These are phyloP conservation scores for Dryas iulia DNA, from an alignment of 1,140 invertebrate genomes.

Conservation along the genomic window DNA sequence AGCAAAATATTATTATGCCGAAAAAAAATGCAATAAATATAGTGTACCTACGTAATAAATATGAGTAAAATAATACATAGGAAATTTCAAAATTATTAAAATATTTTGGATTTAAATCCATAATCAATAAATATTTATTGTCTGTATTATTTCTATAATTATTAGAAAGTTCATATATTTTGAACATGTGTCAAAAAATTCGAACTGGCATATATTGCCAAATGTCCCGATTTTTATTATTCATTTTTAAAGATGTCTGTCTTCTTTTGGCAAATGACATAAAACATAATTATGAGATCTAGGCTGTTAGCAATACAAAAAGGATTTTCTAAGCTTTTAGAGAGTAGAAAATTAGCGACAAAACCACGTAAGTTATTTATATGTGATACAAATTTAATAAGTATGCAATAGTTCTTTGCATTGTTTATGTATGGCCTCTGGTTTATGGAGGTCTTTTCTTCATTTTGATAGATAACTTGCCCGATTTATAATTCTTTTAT, in stretches of 20 bases:
- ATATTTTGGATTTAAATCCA: no score
- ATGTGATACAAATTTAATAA: not conserved
- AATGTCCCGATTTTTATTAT: not conserved
- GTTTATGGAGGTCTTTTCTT: no score
- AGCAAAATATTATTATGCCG: no score
- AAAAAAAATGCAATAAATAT: no score
- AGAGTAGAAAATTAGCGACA: constrained; percentile 31
- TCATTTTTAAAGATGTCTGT: constrained; percentile 22
- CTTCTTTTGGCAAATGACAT: constrained; percentile 21
- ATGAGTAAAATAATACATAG: no score
- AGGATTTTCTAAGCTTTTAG: constrained; percentile 20
- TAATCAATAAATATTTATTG: no score
- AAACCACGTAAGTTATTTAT: constrained; percentile 27
- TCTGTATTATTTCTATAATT: not conserved
- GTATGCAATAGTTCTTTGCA: not conserved
- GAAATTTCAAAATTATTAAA: no score
- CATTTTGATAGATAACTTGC: not conserved
- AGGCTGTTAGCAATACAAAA: constrained; percentile 32
- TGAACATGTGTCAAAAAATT: not conserved
- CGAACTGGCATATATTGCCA: not conserved
- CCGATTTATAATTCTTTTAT: not conserved
- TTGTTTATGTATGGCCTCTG: not conserved
- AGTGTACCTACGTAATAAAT: no score
- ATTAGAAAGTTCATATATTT: constrained; percentile 2
- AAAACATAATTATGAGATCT: constrained; percentile 28